These are phyloP conservation scores for Glomeris marginata DNA, from an alignment of 2,888 invertebrate species.

Conservation along the genomic window DNA sequence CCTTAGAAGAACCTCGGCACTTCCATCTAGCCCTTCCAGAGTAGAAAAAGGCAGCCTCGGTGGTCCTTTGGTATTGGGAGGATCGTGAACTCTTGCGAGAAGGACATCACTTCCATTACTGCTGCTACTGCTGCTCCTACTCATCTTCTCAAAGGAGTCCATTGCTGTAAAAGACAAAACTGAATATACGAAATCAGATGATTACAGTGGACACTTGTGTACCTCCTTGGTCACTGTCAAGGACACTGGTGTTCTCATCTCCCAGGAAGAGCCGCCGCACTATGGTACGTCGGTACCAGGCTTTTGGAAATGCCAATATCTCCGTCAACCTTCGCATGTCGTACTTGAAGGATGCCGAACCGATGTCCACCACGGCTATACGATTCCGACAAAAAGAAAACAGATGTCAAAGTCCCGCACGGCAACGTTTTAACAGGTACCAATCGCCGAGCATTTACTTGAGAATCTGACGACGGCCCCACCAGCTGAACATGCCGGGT, in stretches of 20 bases:
- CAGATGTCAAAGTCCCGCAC: no score
- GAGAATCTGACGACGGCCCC: conserved; percentile 78
- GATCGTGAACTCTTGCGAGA: no score
- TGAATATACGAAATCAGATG: background rate
- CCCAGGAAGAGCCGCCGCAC: conserved; percentile 84
- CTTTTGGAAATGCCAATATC: conserved; percentile 94
- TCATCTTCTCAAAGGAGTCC: background rate
- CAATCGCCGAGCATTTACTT: no score
- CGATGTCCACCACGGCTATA: conserved; percentile 84
- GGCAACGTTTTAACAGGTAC: no score
- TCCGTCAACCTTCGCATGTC: conserved; percentile 95
- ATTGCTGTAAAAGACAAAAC: background rate
- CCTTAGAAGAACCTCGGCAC: no score
- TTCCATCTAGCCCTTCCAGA: no score
- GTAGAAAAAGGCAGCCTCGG: no score
- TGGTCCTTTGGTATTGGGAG: no score
- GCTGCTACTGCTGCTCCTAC: background rate
- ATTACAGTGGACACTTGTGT: no score
- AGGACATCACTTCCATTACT: no score
- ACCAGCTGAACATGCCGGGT: conserved; percentile 62
- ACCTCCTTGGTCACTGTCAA: conserved; percentile 20
- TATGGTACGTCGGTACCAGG: conserved; percentile 93
- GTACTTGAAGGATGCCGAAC: conserved; percentile 92
- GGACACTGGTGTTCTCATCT: conserved; percentile 50
- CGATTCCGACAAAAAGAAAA: conserved; percentile 13